Base-by-base conservation (phyloP, 2,888 invertebrate species). In the Exephanes ischioxanthus region DNA sequence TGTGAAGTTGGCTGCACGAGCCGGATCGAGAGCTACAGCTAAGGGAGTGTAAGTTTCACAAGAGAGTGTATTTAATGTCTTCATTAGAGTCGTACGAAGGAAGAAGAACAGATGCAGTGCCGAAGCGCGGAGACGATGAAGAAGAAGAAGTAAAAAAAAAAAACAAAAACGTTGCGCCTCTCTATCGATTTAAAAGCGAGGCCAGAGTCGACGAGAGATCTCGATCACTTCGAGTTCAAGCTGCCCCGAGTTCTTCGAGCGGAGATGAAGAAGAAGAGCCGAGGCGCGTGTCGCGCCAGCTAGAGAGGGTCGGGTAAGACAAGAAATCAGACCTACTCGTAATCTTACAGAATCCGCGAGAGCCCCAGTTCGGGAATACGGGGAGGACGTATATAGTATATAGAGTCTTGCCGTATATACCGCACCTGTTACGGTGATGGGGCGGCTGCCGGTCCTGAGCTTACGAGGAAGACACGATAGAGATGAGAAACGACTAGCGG, bases 311-410 rank as follows among this genome's bases (percentile, higher is more conserved):
- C 45, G 22, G n/a, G 76, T 66, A 75, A 73, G 67, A 81, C 88
- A 90, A 91, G 89, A 91, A 89, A 89, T 86, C 83, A 87, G 72
- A 58, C 1, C 48, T 68, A 51, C 41, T 19, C 55, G 86, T 83
- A 86, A 90, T 89, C 91, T 90, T 90, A 89, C 88, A 89, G 89
- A 90, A 91, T 90, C 89, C 85, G 48, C 78, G 67, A 78, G 77
- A 77, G 87, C 87, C 89, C 91, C 89, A 88, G 89, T 91, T 91
- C 85, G 90, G 90, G 90, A 90, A 90, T 90, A 89, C 84, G 76
- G 87, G 77, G 33, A 48, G 58, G 58, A 51, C 63, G 71, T 16
- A 37, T 61, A 26, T 71, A 48, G 37, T 66, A 19, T 33, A 41
- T n/a, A 37, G 58, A 26, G 14, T 48, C 71, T 33, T 33, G 73